Evolutionary conservation across 2,888 invertebrate species (phyloP).

Genomic region (Macaria notata): DNA sequence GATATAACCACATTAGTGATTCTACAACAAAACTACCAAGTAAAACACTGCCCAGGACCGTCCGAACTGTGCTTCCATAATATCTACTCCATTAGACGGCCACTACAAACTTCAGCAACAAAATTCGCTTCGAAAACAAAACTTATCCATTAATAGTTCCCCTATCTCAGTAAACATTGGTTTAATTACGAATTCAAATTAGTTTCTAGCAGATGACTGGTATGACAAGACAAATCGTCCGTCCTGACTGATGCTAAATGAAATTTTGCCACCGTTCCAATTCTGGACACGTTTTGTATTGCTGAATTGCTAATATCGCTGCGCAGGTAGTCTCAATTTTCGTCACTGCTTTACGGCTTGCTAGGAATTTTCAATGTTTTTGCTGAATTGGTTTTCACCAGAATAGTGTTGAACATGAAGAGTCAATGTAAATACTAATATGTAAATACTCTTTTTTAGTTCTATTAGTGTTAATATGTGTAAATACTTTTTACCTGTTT

Average conservation of each 20-base stretch:
- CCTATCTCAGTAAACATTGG: slow-evolving; percentile 41
- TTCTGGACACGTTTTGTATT: slow-evolving; percentile 62
- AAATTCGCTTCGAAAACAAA: neutral
- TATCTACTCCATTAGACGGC: no score
- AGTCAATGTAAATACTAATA: no score
- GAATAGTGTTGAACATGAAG: no score
- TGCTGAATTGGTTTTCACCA: neutral
- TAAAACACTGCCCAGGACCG: no score
- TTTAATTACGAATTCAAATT: slow-evolving; percentile 71
- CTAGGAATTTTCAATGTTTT: neutral
- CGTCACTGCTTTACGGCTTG: neutral
- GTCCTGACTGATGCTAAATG: slow-evolving; percentile 57
- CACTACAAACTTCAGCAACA: no score
- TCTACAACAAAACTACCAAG: no score
- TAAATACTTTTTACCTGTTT: no score
- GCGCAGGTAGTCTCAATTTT: slow-evolving; percentile 30
- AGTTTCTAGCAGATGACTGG: slow-evolving; percentile 58
- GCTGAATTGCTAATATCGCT: slow-evolving; percentile 41
- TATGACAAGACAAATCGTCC: slow-evolving; percentile 72
- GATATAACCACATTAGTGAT: no score
- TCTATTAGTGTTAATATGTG: no score
- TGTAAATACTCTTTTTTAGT: no score
- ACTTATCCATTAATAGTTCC: slow-evolving; percentile 6
- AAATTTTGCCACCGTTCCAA: slow-evolving; percentile 59
- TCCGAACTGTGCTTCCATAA: no score